Conservation (phyloP, 2,888 invertebrate species). For the Cephus pulcher region DNA sequence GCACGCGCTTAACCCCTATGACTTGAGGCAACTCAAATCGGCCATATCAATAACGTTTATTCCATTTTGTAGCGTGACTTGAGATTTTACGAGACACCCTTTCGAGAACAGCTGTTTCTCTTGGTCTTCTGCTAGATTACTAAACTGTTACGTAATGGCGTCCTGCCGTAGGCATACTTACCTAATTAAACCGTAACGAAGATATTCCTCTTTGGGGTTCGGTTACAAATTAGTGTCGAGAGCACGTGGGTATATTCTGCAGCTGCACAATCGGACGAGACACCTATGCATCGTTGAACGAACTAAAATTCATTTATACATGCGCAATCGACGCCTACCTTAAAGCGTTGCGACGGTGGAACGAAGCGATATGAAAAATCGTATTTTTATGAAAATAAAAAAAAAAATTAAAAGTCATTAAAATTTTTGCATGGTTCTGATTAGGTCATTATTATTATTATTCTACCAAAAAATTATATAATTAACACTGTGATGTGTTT, state of each 20-base stretch:
- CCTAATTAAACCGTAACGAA: conserved; percentile 52
- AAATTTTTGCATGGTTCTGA: neutral
- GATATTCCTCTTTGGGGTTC: conserved; percentile 28
- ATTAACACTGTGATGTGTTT: neutral
- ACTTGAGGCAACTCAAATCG: conserved; percentile 18
- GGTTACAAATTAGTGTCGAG: conserved; percentile 19
- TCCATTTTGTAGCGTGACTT: conserved; percentile 43
- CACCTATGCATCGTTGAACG: neutral
- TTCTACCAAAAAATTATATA: neutral
- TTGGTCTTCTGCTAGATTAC: neutral
- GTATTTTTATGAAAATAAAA: neutral
- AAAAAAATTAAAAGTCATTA: neutral
- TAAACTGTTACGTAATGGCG: conserved; percentile 27
- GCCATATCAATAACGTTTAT: conserved; percentile 40
- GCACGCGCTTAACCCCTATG: neutral
- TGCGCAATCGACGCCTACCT: neutral
- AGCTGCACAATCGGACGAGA: conserved; percentile 15
- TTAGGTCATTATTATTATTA: neutral
- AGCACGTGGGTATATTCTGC: conserved; percentile 29
- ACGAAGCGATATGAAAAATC: neutral
- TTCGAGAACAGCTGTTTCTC: conserved; percentile 30
- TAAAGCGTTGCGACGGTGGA: neutral
- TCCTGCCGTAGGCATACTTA: conserved; percentile 47
- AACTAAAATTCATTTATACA: neutral
- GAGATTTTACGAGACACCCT: conserved; percentile 41